Percentiles rank a stretch among this genome's conserved stretches.
Evolutionary conservation across 2,113 vertebrate genomes (phyloP).

Genomic region (Bufo gargarizans): DNA sequence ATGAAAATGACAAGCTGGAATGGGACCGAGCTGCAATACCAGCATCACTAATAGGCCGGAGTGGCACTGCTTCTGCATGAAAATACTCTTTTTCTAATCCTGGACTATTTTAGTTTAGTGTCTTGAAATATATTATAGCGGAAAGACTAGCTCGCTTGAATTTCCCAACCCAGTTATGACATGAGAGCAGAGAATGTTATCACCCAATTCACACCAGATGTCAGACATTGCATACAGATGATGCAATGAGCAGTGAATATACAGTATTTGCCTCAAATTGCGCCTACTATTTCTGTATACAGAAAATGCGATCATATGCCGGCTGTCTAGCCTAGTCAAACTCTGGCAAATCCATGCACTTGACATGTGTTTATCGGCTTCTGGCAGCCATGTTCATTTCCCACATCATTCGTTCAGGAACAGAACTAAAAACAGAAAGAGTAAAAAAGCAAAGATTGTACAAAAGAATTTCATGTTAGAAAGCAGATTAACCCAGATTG

Average conservation of each 20-base stretch:
- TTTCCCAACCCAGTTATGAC: neutral
- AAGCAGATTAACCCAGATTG: neutral
- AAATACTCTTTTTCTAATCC: too few relatives aligned
- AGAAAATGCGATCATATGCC: neutral
- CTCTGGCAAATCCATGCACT: neutral
- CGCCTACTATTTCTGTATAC: neutral
- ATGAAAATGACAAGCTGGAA: too few relatives aligned
- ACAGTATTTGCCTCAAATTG: neutral
- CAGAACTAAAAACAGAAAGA: conserved; percentile 10
- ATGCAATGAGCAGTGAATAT: conserved; percentile 29
- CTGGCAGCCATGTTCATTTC: conserved; percentile 1
- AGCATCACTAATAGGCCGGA: too few relatives aligned
- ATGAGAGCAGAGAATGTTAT: conserved; percentile 2
- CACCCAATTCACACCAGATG: conserved; percentile 34
- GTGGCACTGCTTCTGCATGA: too few relatives aligned
- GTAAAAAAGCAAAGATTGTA: neutral
- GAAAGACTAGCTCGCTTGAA: neutral
- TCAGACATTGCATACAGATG: conserved; percentile 4
- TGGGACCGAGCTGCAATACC: too few relatives aligned
- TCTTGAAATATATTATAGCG: neutral
- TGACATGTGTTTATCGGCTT: neutral
- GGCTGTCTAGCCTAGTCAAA: neutral
- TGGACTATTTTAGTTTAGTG: too few relatives aligned
- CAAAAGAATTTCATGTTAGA: conserved; percentile 15
- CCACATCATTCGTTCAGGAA: neutral